phyloP scores from a whole-genome alignment of 2,888 invertebrate genomes.

The Agriopis leucophaearia region DNA sequence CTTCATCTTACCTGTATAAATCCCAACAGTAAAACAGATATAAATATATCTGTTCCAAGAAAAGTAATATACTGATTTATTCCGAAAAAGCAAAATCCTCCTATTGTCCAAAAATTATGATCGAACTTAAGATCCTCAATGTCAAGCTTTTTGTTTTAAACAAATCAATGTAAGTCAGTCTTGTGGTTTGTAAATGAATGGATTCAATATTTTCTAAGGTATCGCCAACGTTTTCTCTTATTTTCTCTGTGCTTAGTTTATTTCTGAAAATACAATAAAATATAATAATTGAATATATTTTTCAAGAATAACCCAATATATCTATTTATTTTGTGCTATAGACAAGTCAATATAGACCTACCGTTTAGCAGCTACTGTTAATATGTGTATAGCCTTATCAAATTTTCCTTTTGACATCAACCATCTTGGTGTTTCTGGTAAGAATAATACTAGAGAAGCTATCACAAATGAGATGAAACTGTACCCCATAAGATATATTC shows the following conservation, averaged over 20 bases:
- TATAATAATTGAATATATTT: neutral
- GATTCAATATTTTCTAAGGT: slow-evolving; percentile 53
- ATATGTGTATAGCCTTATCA: slow-evolving; percentile 54
- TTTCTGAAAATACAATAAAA: slow-evolving; percentile 53
- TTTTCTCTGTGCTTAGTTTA: slow-evolving; percentile 52
- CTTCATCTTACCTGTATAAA: slow-evolving; percentile 55
- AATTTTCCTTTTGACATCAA: slow-evolving; percentile 60
- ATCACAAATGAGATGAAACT: slow-evolving; percentile 53
- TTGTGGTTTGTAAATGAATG: slow-evolving; percentile 42
- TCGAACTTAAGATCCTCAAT: slow-evolving; percentile 47
- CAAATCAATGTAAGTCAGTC: slow-evolving; percentile 57
- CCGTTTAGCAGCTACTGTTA: slow-evolving; percentile 62
- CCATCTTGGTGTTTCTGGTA: slow-evolving; percentile 71
- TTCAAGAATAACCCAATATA: neutral
- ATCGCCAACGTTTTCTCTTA: slow-evolving; percentile 54
- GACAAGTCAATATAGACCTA: slow-evolving; percentile 30
- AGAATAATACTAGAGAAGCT: slow-evolving; percentile 50
- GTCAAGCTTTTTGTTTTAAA: slow-evolving; percentile 55
- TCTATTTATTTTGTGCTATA: neutral
- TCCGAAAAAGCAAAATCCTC: slow-evolving; percentile 61
- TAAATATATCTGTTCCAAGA: slow-evolving; percentile 58
- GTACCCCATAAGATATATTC: slow-evolving; percentile 55
- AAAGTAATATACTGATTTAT: slow-evolving; percentile 66
- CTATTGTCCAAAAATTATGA: slow-evolving; percentile 53
- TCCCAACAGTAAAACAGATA: slow-evolving; percentile 59